Percentiles rank a stretch among this genome's conserved stretches.
Conservation (phyloP, 2,797 vertebrate species). For the Vultur gryphus region DNA sequence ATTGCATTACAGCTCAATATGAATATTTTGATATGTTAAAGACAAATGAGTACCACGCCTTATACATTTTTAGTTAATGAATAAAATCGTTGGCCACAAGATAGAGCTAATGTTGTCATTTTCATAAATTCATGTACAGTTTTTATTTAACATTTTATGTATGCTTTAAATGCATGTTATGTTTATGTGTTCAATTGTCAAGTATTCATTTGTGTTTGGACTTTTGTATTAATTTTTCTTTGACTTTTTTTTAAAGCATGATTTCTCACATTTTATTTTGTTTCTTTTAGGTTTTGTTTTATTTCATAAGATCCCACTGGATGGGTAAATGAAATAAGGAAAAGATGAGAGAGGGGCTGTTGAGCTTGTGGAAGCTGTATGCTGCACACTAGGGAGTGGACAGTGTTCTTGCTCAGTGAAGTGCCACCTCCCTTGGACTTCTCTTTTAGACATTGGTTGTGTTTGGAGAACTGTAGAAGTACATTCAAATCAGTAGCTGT, state of each 20-base stretch:
- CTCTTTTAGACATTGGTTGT: constrained; percentile 61
- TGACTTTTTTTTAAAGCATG: constrained; percentile 71
- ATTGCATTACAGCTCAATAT: not conserved
- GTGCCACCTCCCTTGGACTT: constrained; percentile 63
- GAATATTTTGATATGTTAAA: not conserved
- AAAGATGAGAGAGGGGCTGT: constrained; percentile 77
- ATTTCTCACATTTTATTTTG: constrained; percentile 81
- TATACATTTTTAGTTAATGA: not conserved
- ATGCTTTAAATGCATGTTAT: constrained; percentile 54
- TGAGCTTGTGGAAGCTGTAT: constrained; percentile 72
- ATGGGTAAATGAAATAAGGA: constrained; percentile 89
- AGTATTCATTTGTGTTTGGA: constrained; percentile 56
- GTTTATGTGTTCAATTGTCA: constrained; percentile 48
- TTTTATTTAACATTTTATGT: constrained; percentile 27
- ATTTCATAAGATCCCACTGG: constrained; percentile 97
- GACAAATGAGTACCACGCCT: not conserved
- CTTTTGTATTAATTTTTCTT: constrained; percentile 69
- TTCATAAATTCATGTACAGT: not conserved
- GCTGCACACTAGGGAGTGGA: constrained; percentile 71
- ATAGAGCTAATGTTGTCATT: not conserved
- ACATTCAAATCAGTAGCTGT: constrained; percentile 50
- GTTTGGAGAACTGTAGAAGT: constrained; percentile 52
- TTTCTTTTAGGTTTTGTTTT: constrained; percentile 98
- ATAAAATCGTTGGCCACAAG: not conserved
- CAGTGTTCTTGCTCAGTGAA: constrained; percentile 68